Evolutionary conservation across 2,113 vertebrate genomes (phyloP).

Genomic region (Willisornis vidua): DNA sequence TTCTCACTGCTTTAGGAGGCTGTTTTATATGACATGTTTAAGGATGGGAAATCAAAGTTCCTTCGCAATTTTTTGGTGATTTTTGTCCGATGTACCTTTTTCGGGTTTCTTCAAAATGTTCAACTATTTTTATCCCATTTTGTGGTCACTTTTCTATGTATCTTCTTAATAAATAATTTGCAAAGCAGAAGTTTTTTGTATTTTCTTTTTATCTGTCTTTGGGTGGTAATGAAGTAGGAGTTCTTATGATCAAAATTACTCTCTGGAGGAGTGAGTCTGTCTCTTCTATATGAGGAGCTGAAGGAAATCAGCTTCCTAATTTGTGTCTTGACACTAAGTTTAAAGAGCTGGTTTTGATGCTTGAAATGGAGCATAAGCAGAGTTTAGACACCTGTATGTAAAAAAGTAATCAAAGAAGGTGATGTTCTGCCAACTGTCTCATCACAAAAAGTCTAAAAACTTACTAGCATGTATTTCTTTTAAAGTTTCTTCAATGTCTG

Average conservation of each 20-base stretch:
- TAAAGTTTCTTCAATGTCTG: neutral
- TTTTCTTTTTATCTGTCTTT: neutral
- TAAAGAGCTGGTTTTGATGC: neutral
- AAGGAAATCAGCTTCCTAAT: neutral
- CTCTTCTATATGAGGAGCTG: neutral
- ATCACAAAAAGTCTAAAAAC: neutral
- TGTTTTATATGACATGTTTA: neutral
- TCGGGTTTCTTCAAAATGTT: neutral
- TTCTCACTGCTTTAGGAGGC: neutral
- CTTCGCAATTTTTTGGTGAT: neutral
- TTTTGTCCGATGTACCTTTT: neutral
- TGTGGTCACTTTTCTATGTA: neutral
- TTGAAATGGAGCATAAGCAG: neutral
- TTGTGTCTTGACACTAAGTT: neutral
- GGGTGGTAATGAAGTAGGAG: neutral
- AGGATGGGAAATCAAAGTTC: neutral
- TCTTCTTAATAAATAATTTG: slow-evolving; percentile 60
- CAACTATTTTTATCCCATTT: neutral
- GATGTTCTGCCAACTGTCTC: neutral
- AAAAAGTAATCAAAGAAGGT: neutral
- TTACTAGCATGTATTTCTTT: neutral
- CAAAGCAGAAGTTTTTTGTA: neutral
- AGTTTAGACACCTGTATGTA: neutral
- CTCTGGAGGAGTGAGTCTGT: neutral
- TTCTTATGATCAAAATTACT: neutral